Percentiles rank a stretch among this genome's conserved stretches.
phyloP scores from a whole-genome alignment of 2,888 invertebrate genomes.

The Harpagoxenus sublaevis region DNA sequence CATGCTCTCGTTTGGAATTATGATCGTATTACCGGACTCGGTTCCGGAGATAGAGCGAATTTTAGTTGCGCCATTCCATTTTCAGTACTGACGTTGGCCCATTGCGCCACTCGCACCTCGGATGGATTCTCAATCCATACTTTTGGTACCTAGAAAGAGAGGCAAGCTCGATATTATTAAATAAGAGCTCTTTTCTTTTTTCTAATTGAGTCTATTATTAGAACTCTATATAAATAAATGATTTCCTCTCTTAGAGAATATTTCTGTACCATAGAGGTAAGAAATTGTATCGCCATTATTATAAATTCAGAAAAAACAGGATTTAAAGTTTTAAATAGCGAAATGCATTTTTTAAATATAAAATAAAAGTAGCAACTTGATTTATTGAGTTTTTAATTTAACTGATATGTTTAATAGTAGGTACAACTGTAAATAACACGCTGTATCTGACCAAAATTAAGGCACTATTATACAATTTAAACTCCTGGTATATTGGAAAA shows the following conservation, averaged over 20 bases:
- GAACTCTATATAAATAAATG: not conserved
- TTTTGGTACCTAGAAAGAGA: constrained; percentile 88
- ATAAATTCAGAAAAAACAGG: too few relatives aligned
- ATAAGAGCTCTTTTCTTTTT: not conserved
- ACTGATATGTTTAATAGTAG: too few relatives aligned
- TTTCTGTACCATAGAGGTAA: not conserved
- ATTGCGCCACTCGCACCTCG: constrained; percentile 89
- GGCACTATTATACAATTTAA: too few relatives aligned
- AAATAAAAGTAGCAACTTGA: too few relatives aligned
- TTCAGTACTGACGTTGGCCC: constrained; percentile 88
- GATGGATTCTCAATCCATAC: constrained; percentile 90
- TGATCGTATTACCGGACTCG: constrained; percentile 77
- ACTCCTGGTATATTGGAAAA: too few relatives aligned
- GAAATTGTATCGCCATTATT: too few relatives aligned
- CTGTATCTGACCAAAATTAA: too few relatives aligned
- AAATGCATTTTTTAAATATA: too few relatives aligned
- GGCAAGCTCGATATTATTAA: not conserved
- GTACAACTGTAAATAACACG: too few relatives aligned
- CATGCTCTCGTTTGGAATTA: not conserved
- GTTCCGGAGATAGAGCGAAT: constrained; percentile 86
- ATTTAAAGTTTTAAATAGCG: too few relatives aligned
- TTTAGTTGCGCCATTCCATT: constrained; percentile 89
- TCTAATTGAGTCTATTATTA: not conserved
- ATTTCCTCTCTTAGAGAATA: not conserved
- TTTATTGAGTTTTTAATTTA: too few relatives aligned